Base-by-base conservation (phyloP, 2,797 vertebrate species). In the Synaphobranchus kaupii region DNA sequence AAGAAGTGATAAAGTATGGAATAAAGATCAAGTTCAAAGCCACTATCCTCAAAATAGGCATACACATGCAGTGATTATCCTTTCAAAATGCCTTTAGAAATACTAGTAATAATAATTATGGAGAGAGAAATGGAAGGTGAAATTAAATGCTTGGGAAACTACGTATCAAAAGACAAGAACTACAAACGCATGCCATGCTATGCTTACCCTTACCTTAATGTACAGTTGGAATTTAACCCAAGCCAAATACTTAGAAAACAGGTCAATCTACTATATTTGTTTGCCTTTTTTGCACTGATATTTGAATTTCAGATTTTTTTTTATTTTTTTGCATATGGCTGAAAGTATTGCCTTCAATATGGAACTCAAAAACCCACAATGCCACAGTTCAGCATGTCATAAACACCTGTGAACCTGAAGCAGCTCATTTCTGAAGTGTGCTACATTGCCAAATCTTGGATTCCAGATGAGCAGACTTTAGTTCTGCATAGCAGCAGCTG, bases 161-260 rank as follows among this genome's bases (percentile, higher is more conserved):
- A 68, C 28, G 83, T 56, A 76, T 44, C 34, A 34, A 73, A 82
- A 4, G 17, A 44, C 31, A 8, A 28, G 13, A 6, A 13, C 31
- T 48, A 54, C n/a, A 89, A 28, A 78, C 82, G 84, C 89, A 92
- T 91, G 92, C 87, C 80, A 86, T 8, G 82, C 90, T 15, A 22
- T 60, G 58, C 90, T 63, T 50, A 89, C 87, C 85, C 90, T 76
- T 92, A 95, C 93, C 94, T 90, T 73, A 34, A 31, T 3, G 12
- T 17, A 93, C 94, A 92, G 94, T 90, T 89, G 91, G 89, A 93
- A 92, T 91, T 90, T 92, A 93, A 39, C 88, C 91, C 94, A 94
- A 90, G 87, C 80, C 89, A 88, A 92, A 85, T 52, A 52, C 22
- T 93, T 31, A 85, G 31, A 93, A 71, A 93, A 84, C 93, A 88